Evolutionary conservation across 1,140 invertebrate species (phyloP), one percentile per base, ranked within the genome.

Genomic region (Cryptotermes secundus): DNA sequence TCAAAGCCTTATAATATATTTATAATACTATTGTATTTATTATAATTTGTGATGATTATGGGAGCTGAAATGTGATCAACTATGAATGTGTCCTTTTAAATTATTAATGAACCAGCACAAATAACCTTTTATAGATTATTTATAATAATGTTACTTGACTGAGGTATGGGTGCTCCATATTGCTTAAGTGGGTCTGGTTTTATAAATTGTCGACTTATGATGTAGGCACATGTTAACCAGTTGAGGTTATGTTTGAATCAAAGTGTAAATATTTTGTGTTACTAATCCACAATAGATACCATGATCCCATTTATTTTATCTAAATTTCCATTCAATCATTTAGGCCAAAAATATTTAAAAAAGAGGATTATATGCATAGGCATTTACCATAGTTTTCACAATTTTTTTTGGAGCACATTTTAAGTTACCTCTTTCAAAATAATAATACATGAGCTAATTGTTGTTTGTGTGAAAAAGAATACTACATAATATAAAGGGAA

Each of bases 51-150:
- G 83, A 79, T 83, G 72, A 83, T 84, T 79, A 84, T 84, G 72
- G 83, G 72, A 80, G 83, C 38, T 79, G 42, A 38, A 84, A 84
- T 84, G 79, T 65, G 38, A 65, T 84, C 72, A 79, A 31, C 36
- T 84, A 80, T 80, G 79, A 42, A 80, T 84, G 79, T 84, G 35
- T 45, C 38, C 81, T 53, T 49, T 84, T 26, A 80, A 79, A 84
- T 79, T 65, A 83, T 84, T 84, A 84, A 36, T 79, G 72, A 79
- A 80, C 38, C 83, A 80, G 83, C 83, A 84, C 83, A 84, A 84
- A 82, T 82, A 53, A 82, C 81, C 38, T 53, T 82, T 82, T 82
- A 82, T 82, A 82, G 81, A 82, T 82, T 42, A 53, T 82, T 82
- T 82, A 82, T 82, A 19, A 82, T 82, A 45, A 31, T 42, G 81